These are phyloP conservation scores for Tetragnatha montana DNA, from an alignment of 2,888 invertebrate species.

Conservation along the genomic window DNA sequence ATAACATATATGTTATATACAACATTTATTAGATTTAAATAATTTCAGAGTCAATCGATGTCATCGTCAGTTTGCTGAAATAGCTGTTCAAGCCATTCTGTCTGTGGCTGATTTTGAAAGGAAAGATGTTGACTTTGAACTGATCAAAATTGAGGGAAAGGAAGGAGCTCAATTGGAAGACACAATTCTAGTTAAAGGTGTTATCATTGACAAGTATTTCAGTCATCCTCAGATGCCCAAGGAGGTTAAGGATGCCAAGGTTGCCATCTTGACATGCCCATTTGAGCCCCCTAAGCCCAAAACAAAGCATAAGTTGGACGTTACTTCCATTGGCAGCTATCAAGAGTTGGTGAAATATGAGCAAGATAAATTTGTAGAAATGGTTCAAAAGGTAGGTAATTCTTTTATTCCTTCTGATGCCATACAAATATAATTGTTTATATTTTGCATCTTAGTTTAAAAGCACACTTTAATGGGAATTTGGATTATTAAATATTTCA, in stretches of 20 bases:
- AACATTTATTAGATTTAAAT: too few species aligned
- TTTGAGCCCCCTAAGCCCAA: slow-evolving; percentile 99
- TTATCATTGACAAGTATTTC: slow-evolving; percentile 98
- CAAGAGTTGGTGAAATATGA: slow-evolving; percentile 93
- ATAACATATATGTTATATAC: too few species aligned
- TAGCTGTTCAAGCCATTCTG: slow-evolving; percentile 97
- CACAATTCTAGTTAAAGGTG: slow-evolving; percentile 95
- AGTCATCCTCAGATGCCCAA: slow-evolving; percentile 99
- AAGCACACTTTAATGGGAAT: too few species aligned
- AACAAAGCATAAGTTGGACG: slow-evolving; percentile 99
- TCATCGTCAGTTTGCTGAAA: slow-evolving; percentile 97
- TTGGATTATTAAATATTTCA: neutral
- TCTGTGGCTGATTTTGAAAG: slow-evolving; percentile 95
- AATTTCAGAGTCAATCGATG: slow-evolving; percentile 89
- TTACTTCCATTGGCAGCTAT: slow-evolving; percentile 96
- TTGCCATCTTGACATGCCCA: slow-evolving; percentile 98
- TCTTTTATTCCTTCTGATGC: neutral
- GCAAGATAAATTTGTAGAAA: slow-evolving; percentile 93
- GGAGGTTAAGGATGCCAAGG: slow-evolving; percentile 87
- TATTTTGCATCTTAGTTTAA: neutral
- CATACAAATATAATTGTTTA: neutral
- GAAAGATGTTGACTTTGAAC: slow-evolving; percentile 98
- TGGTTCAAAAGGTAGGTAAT: slow-evolving; percentile 84
- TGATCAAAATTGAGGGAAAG: slow-evolving; percentile 98
- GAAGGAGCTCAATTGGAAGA: slow-evolving; percentile 98